Percentiles rank a stretch among this genome's conserved stretches.
phyloP scores from a whole-genome alignment of 2,888 invertebrate genomes.

The Reticulitermes lucifugus region DNA sequence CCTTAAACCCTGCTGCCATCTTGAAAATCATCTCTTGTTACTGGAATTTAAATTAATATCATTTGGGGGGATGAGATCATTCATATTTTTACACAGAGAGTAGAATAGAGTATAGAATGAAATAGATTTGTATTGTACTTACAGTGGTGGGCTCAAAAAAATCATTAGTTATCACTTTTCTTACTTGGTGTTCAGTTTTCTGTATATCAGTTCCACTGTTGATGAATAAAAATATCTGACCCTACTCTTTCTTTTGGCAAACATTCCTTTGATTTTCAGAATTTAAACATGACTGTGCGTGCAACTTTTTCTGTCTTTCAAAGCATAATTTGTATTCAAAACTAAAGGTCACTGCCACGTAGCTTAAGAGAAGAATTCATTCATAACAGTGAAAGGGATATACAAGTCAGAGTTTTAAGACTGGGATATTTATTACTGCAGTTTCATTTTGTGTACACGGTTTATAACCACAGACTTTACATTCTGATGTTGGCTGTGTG shows the following conservation, averaged over 20 bases:
- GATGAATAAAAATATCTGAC: neutral
- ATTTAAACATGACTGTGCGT: neutral
- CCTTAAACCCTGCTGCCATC: neutral
- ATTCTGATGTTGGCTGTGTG: no score
- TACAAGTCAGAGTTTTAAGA: no score
- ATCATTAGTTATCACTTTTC: neutral
- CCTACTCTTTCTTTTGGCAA: neutral
- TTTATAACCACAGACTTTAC: no score
- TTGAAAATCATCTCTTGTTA: slow-evolving; percentile 9
- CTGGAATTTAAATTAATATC: neutral
- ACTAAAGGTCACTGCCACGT: neutral
- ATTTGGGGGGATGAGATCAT: slow-evolving; percentile 8
- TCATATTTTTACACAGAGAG: slow-evolving; percentile 25
- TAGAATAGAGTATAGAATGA: neutral
- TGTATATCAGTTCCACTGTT: neutral
- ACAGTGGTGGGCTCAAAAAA: neutral
- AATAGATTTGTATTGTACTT: slow-evolving; percentile 6
- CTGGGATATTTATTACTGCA: no score
- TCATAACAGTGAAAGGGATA: no score
- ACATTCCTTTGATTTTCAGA: neutral
- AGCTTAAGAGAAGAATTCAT: no score
- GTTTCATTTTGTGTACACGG: no score
- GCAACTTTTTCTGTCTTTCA: neutral
- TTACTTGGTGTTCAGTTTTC: neutral
- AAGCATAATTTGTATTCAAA: neutral